Evolutionary conservation across 1,140 invertebrate species (phyloP), one percentile per base, ranked within the genome.

Genomic region (Leguminivora glycinivorella): DNA sequence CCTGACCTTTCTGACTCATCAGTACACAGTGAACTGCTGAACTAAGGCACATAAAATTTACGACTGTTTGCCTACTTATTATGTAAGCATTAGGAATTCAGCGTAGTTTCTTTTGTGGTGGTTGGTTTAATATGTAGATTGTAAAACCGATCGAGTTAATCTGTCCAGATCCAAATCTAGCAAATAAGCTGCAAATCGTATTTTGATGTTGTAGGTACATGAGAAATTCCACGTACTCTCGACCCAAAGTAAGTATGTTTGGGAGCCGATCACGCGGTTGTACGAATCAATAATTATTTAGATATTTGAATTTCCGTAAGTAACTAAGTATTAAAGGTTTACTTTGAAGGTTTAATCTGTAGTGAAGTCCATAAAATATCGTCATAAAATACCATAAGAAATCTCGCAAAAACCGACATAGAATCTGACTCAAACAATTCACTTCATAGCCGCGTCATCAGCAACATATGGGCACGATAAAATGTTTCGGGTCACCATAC

Each of bases 381-480:
- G 7, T 52, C 47, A 52, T 52, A 52, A 63, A 63, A 63, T 7
- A 31, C 58, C 25, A 31, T 29, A 29, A 2, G 14, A 63, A 63
- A 63, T 31, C 29, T 10, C 58, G 17, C 26, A 63, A 63, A 29
- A 63, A 63, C 17, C 58, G 26, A 29, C 26, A 29, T 29, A n/a
- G 24, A 58, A 58, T 25, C 56, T 58, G 56, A 26, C 25, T 19
- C 58, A n/a, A 63, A 63, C 29, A 63, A 63, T 71, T 43, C 19
- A 12, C 31, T 71, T 75, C 40, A 69, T 68, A 34, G 56, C 56
- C 9, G 67, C 68, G 47, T 68, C 56, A n/a, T 70, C 60, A 72
- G 68, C 71, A 71, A 72, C 69, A 75, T 68, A 73, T 69, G 69
- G 31, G 6, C 25, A 17, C 58, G 58, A 63, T 63, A 69, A 66